Base-by-base conservation (phyloP, 2,888 invertebrate genomes). In the Brenthis hecate region DNA sequence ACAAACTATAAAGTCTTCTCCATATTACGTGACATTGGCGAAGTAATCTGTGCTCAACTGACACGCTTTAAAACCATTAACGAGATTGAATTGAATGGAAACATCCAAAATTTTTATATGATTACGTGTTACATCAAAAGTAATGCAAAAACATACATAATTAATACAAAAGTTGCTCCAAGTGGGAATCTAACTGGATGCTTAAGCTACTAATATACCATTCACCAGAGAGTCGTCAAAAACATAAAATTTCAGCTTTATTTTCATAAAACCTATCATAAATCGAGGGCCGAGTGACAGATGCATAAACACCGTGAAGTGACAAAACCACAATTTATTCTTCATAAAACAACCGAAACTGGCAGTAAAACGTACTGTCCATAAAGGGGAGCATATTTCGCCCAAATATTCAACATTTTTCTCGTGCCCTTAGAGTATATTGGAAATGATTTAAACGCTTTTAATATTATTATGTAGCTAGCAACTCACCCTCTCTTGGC, bases 281-380 rank as follows among this genome's bases (percentile, higher is more conserved):
- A 54, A 62, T 62, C 51, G 14, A 14, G 53, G 53, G 53, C 19
- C 57, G 16, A 65, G 16, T 62, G 62, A 55, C 62, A 56, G 23
- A 62, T 50, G 61, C 67, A 68, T 70, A 66, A 68, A 70, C 72
- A 65, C 68, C 56, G 56, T 53, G 13, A 50, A 56, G 64, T 56
- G 70, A 68, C 62, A 65, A 68, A 65, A 57, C 69, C 71, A 65
- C 56, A 66, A 72, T 72, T 70, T 72, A 70, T 70, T 69, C 64
- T 51, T 69, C 70, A 66, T 70, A 72, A 70, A 72, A 72, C 72
- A 68, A 65, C 60, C 65, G 71, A 64, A 47, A 68, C 47, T 63
- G 66, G 60, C 68, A 68, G 63, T 68, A 70, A 70, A 70, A 72
- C 68, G 56, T 51, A 67, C 57, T 65, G 62, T 57, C 58, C 62